phyloP scores from a whole-genome alignment of 2,113 vertebrate genomes.

The Sylvietta virens region DNA sequence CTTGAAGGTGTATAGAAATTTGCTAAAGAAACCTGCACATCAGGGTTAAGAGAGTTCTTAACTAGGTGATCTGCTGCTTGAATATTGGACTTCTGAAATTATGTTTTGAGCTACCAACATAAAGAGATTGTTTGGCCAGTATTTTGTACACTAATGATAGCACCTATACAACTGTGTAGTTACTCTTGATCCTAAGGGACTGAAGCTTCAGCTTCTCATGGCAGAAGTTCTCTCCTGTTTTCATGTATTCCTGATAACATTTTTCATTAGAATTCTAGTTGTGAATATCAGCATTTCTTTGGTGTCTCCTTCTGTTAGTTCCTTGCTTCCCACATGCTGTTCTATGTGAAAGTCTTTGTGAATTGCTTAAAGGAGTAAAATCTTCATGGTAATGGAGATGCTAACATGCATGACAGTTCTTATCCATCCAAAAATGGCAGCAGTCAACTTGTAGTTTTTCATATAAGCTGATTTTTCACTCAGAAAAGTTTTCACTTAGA shows the following conservation, averaged over 20 bases:
- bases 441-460: conserved; percentile 33
- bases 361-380: conserved; percentile 30
- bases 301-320: conserved; percentile 46
- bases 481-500: conserved; percentile 55
- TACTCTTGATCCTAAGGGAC: background rate
- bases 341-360: conserved; percentile 25
- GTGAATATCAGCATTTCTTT: background rate
- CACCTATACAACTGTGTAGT: background rate
- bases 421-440: conserved; percentile 33
- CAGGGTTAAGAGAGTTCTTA: background rate
- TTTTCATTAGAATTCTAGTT: conserved; percentile 31
- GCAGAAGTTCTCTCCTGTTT: background rate
- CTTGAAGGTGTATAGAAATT: background rate
- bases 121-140: background rate
- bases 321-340: conserved; percentile 24
- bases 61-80: background rate
- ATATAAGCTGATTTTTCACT: conserved; percentile 37
- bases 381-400: conserved; percentile 15
- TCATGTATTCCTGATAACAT: background rate
- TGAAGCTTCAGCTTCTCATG: background rate
- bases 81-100: background rate
- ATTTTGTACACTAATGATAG: background rate
- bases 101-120: background rate
- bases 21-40: background rate
- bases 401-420: conserved; percentile 20